These are phyloP conservation scores for Craniophora ligustri DNA, from an alignment of 2,888 invertebrate species.

Conservation along the genomic window DNA sequence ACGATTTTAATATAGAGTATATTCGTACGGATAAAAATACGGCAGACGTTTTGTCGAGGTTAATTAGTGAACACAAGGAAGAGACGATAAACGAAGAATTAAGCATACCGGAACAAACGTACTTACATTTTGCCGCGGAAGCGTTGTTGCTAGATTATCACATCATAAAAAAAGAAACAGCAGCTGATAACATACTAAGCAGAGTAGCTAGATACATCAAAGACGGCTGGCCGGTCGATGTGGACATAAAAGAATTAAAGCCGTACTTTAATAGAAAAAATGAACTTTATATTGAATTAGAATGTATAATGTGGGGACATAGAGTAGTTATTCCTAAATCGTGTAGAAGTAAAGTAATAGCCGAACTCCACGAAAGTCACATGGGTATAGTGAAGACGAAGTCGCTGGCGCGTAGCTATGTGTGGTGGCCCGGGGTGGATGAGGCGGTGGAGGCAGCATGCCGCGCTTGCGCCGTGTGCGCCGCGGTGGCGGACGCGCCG, in stretches of 20 bases:
- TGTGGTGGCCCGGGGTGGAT: no score
- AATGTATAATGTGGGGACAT: slow-evolving; percentile 7
- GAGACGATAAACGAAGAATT: background rate
- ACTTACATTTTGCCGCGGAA: no score
- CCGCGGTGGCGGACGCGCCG: no score
- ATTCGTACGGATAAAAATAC: slow-evolving; percentile 1
- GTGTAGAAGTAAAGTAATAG: background rate
- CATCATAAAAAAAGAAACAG: slow-evolving; percentile 1
- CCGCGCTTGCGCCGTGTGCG: no score
- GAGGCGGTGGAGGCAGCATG: no score
- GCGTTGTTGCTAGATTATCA: no score
- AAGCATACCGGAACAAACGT: slow-evolving; percentile 1
- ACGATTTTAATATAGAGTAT: slow-evolving; percentile 1
- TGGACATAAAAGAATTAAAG: slow-evolving; percentile 3
- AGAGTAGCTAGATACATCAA: background rate
- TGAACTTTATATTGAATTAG: background rate
- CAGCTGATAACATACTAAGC: background rate
- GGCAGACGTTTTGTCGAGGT: background rate
- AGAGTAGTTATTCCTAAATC: background rate
- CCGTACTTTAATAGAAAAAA: background rate
- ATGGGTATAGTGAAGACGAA: no score
- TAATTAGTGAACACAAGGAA: background rate
- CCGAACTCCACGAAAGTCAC: background rate
- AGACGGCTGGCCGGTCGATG: slow-evolving; percentile 1
- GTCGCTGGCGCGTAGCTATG: no score